These are phyloP conservation scores for Ptilorrhoa leucosticta DNA, from an alignment of 2,113 vertebrate species.

Conservation along the genomic window DNA sequence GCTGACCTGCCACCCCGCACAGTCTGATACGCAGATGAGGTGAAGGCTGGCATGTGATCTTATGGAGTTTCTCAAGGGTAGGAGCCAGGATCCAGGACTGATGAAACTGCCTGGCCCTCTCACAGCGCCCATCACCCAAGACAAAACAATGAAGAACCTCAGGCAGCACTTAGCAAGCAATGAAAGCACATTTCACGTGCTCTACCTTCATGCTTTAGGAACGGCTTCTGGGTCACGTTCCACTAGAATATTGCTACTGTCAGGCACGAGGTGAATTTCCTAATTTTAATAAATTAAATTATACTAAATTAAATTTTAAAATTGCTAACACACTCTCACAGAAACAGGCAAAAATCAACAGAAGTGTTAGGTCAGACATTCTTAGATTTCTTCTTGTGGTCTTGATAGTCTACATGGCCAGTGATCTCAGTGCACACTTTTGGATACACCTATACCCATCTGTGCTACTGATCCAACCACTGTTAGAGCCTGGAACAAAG, in stretches of 20 bases:
- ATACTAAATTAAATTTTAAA: not conserved
- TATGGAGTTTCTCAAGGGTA: not conserved
- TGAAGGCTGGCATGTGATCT: not conserved
- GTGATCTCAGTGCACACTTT: not conserved
- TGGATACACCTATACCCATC: fast-evolving
- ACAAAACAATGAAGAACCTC: not conserved
- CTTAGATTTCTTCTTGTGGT: not conserved
- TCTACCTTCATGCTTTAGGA: not conserved
- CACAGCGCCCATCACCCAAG: not conserved
- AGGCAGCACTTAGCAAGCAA: not conserved
- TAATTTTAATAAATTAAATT: not conserved
- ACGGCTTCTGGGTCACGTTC: fast-evolving
- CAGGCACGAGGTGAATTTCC: not conserved
- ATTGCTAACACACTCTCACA: not conserved
- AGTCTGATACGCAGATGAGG: not conserved
- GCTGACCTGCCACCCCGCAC: not conserved
- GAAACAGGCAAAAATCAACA: not conserved
- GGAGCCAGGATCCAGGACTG: not conserved
- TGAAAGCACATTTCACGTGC: not conserved
- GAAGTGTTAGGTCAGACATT: not conserved
- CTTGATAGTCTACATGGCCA: not conserved
- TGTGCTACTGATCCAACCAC: fast-evolving
- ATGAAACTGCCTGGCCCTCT: not conserved
- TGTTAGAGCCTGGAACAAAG: not conserved
- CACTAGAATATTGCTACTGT: not conserved